Base-by-base conservation (phyloP, 2,797 vertebrate species). In the Sebastes kiyomatsui region DNA sequence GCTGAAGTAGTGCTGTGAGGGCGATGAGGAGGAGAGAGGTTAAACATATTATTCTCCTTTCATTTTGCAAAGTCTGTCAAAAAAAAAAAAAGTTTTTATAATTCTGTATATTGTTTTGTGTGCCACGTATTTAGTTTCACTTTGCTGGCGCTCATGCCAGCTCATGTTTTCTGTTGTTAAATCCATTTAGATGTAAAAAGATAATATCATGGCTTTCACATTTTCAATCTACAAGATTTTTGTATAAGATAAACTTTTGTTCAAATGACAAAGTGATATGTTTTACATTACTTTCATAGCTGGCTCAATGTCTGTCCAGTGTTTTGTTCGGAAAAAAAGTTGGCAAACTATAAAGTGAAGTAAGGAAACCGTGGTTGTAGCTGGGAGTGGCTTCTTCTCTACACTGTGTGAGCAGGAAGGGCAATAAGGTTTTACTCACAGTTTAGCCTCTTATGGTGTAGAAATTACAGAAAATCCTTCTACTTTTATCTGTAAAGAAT, bases 21-120 rank as follows among this genome's bases (percentile, higher is more conserved):
- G 12, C 30, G 20, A 0, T 33, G n/a, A 14, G n/a, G 32, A 35
- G 3, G 6, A 6, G 3, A 2, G 10, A 6, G 0, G 46, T 22
- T 16, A 35, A 13, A 23, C 2, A 35, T 4, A 23, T 25, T 25
- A 20, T 4, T 14, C 7, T 9, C 23, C 27, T 2, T 67, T 52
- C 3, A 1, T 30, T 27, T 27, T 28, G 20, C 38, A 46, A n/a
- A 68, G 0, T 33, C 2, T 33, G 30, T 11, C 13, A 38, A 16
- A 2, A 10, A 4, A 35, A 30, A 30, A 2, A 6, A 30, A 30
- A 16, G 9, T 58, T 4, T 27, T 2, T 6, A 11, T 70, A 18
- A 38, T 12, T 27, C 30, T 27, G 67, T 7, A 11, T 55, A 6
- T 16, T 18, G 3, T 35, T 2, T 13, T 55, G 18, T 68, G 22